Conservation (phyloP, 2,888 invertebrate genomes). For the Drosophila pseudotalamancana region DNA sequence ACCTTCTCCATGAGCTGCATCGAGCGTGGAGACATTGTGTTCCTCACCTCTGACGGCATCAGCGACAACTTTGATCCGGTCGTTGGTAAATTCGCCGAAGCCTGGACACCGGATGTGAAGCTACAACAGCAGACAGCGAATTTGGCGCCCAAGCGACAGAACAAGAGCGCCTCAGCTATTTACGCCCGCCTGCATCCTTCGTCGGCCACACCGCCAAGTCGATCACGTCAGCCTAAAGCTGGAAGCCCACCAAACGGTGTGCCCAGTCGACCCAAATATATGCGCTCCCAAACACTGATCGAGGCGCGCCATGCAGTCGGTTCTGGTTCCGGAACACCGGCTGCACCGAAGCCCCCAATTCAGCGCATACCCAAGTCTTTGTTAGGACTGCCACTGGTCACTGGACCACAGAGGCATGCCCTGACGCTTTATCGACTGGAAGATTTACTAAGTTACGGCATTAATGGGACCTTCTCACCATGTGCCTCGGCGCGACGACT, state of each 20-base stretch:
- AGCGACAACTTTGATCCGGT: slow-evolving; percentile 97
- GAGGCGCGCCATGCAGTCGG: slow-evolving; percentile 81
- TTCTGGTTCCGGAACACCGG: slow-evolving; percentile 31
- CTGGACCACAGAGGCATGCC: slow-evolving; percentile 90
- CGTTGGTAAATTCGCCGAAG: slow-evolving; percentile 92
- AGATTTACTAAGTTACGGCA: slow-evolving; percentile 89
- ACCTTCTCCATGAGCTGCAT: slow-evolving; percentile 93
- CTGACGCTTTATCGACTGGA: slow-evolving; percentile 90
- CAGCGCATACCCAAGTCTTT: slow-evolving; percentile 85
- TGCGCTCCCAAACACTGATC: slow-evolving; percentile 84
- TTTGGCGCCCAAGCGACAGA: slow-evolving; percentile 82
- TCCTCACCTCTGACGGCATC: slow-evolving; percentile 95
- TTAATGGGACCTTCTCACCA: slow-evolving; percentile 87
- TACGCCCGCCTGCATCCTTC: slow-evolving; percentile 80
- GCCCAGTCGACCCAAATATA: slow-evolving; percentile 84
- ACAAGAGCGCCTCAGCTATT: slow-evolving; percentile 83
- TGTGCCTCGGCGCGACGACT: slow-evolving; percentile 87
- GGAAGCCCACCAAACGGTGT: slow-evolving; percentile 62
- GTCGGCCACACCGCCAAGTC: slow-evolving; percentile 55
- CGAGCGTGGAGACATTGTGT: slow-evolving; percentile 92
- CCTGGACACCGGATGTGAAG: slow-evolving; percentile 84
- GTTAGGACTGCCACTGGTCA: slow-evolving; percentile 88
- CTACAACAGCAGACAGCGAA: slow-evolving; percentile 61
- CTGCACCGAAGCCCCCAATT: slow-evolving; percentile 27
- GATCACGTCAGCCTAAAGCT: slow-evolving; percentile 56